phyloP scores from a whole-genome alignment of 1,140 invertebrate genomes.

The Thaumetopoea pityocampa region DNA sequence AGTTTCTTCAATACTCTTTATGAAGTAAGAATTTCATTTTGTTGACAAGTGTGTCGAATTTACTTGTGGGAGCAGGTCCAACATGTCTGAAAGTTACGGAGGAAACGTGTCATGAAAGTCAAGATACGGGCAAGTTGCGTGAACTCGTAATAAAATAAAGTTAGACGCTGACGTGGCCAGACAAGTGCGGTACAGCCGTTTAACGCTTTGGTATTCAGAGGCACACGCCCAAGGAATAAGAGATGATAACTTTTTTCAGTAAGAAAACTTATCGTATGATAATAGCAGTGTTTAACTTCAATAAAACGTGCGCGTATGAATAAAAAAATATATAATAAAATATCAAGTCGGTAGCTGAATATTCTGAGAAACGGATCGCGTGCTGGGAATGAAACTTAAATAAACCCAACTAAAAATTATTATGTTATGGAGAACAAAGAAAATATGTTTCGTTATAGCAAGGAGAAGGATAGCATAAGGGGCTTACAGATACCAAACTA shows the following conservation, averaged over 20 bases:
- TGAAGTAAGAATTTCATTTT: constrained; percentile 15
- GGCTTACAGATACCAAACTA: too few relatives aligned
- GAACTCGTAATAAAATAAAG: constrained; percentile 42
- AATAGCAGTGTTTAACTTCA: too few relatives aligned
- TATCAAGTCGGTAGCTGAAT: too few relatives aligned
- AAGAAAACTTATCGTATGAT: too few relatives aligned
- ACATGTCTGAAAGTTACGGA: constrained; percentile 35
- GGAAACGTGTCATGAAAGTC: constrained; percentile 37
- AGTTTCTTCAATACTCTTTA: constrained; percentile 8
- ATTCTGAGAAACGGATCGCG: too few relatives aligned
- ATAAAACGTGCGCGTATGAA: too few relatives aligned
- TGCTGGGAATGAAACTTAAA: too few relatives aligned
- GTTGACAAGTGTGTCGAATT: constrained; percentile 31
- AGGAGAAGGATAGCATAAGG: too few relatives aligned
- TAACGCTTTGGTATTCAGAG: background rate
- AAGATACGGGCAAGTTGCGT: constrained; percentile 32
- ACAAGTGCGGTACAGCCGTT: constrained; percentile 12
- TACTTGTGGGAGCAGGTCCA: constrained; percentile 30
- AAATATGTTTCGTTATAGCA: too few relatives aligned
- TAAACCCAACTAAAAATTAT: too few relatives aligned
- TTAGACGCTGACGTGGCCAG: constrained; percentile 18
- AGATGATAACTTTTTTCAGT: constrained; percentile 8
- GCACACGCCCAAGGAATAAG: background rate
- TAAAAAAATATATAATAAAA: too few relatives aligned
- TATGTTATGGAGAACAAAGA: too few relatives aligned